Evolutionary conservation across 2,113 vertebrate genomes (phyloP).

Genomic region (Pterocles burchelli): DNA sequence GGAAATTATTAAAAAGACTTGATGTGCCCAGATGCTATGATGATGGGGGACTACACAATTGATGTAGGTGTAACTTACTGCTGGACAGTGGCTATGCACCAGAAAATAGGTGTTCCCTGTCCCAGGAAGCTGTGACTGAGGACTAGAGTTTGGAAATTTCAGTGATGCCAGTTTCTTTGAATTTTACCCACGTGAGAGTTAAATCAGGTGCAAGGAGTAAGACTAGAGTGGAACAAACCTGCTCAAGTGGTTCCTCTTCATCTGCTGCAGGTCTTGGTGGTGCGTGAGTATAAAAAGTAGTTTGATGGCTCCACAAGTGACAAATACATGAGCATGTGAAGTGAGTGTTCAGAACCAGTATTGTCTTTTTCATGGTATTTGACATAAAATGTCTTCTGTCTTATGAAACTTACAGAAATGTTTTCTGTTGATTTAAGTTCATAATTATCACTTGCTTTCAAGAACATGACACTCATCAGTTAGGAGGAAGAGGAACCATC

Average conservation of each 20-base stretch:
- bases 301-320: not conserved
- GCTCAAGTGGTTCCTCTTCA: not conserved
- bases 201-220: not conserved
- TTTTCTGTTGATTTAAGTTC: not conserved
- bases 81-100: not conserved
- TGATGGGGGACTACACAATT: too few species aligned
- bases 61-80: not conserved
- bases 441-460: not conserved
- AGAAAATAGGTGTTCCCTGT: rapidly evolving
- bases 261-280: rapidly evolving
- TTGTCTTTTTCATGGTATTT: not conserved
- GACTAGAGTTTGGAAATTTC: not conserved
- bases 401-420: not conserved
- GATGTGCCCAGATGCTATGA: not conserved
- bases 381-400: not conserved
- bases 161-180: not conserved
- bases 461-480: not conserved
- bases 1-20: not conserved
- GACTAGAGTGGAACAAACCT: not conserved
- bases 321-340: not conserved
- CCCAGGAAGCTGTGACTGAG: not conserved
- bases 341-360: rapidly evolving
- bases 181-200: not conserved
- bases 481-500: not conserved
- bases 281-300: not conserved